phyloP scores from a whole-genome alignment of 2,888 invertebrate genomes.

The Zaprionus obscuricornis region DNA sequence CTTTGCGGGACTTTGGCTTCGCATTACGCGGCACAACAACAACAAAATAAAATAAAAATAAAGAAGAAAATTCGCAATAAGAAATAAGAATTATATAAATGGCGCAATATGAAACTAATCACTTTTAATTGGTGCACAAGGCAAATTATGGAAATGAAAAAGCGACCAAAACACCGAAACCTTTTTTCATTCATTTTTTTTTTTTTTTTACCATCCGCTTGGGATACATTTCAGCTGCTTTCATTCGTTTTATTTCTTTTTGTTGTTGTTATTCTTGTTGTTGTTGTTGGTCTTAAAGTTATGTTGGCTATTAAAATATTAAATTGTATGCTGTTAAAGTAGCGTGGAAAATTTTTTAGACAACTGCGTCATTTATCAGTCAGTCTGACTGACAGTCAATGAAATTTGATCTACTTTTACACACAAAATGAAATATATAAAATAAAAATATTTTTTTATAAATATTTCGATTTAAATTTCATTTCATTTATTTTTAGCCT shows the following conservation, averaged over 20 bases:
- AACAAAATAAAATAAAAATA: conserved; percentile 47
- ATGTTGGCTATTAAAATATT: conserved; percentile 62
- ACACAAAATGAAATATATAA: too few species aligned
- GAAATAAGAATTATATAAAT: conserved; percentile 59
- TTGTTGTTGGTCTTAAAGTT: conserved; percentile 30
- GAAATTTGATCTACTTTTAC: too few species aligned
- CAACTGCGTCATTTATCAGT: conserved; percentile 36
- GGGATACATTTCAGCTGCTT: background rate
- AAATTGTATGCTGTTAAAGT: conserved; percentile 44
- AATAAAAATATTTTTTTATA: too few species aligned
- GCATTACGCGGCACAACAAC: conserved; percentile 22
- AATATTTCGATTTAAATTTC: too few species aligned
- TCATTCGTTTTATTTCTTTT: background rate
- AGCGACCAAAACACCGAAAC: conserved; percentile 37
- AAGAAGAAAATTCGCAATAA: conserved; percentile 14
- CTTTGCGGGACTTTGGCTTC: conserved; percentile 28
- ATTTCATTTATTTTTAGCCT: too few species aligned
- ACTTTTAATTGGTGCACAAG: conserved; percentile 72
- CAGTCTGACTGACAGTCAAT: too few species aligned
- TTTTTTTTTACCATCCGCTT: background rate
- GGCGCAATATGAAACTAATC: conserved; percentile 74
- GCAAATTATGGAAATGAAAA: conserved; percentile 59
- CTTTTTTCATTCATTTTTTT: conserved; percentile 27
- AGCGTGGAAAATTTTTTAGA: conserved; percentile 22
- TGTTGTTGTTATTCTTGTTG: background rate